Base-by-base conservation (phyloP, 2,888 invertebrate genomes). In the Sylvicola cinctus region DNA sequence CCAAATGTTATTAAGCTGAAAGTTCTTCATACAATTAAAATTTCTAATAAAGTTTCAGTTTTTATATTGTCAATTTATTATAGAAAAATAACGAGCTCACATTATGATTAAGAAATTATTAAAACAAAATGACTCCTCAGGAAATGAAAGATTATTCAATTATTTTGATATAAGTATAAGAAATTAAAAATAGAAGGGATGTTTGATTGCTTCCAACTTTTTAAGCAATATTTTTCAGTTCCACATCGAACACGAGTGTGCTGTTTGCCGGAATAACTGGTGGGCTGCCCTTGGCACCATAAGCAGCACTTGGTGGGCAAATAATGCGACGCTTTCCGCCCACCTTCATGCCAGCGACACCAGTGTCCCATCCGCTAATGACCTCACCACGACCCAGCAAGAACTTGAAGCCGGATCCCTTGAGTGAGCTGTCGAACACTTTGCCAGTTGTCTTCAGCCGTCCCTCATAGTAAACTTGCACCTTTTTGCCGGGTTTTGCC, bases 301-400 rank as follows among this genome's bases (percentile, higher is more conserved):
- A 91, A 70, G 75, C 91, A 71, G 84, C 74, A 32, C 70, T 60
- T 32, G 90, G 74, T 39, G 91, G 91, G 52, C 87, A 77, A 12
- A 68, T 68, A 35, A 93, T 70, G 47, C 71, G 73, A 50, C 93
- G 68, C 58, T 85, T 88, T 44, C 90, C 91, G 23, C 91, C 91
- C 38, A 87, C 75, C 60, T 83, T 87, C 93, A 95, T 93, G 32
- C 91, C 90, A 28, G 60, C 59, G n/a, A 90, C 62, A 33, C 87
- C 91, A 26, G 77, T 58, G 49, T 91, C 90, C 90, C 87, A 90
- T 11, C 84, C 90, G 44, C 74, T 74, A 49, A 91, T 88, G 1
- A 90, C 88, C 54, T 88, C 85, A 40, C 77, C 75, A 32, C 66
- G 68, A 1, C 90, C 90, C 11, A 91, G 60, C 16, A 71, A 65